Base-by-base conservation (phyloP, 2,888 invertebrate species). In the Zaprionus obscuricornis region DNA sequence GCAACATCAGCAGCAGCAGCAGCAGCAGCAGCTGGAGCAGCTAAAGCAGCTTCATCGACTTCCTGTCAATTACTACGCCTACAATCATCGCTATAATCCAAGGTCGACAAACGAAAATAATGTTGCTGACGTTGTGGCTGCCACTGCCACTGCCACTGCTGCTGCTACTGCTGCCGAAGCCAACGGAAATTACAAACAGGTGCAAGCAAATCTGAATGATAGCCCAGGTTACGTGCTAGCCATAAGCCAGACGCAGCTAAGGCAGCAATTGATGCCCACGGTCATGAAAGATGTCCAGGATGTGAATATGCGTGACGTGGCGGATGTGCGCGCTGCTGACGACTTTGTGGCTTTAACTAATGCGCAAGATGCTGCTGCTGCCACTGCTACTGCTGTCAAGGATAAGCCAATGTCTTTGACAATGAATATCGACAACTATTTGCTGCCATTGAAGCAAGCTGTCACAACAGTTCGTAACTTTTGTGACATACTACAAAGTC, bases 31-130 rank as follows among this genome's bases (percentile, higher is more conserved):
- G 3, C 43, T 45, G 22, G 17, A 29, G 17, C 42, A 49, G 46
- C 54, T 45, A n/a, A 33, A 43, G 8, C 55, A 47, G 7, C 51
- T 50, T 2, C 60, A 62, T 42, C 58, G 54, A 71, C 75, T 63
- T 85, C 86, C 85, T 69, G 73, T 70, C 68, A 83, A 76, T 78
- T 85, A 85, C 65, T 85, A 79, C 59, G 81, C 84, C 64, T 85
- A 85, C 82, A 83, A 86, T 66, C 85, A 81, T 45, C 83, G 73
- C 20, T 82, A 74, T 67, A 72, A 74, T 56, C 60, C 62, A 36
- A 72, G 58, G 33, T 27, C 4, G 26, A 42, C 16, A 14, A 22
- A 27, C 11, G 42, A 27, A 24, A 17, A 24, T 13, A 6, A 24
- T 8, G 14, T 36, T 17, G 17, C 29, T 14, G 36, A 54, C 8